Conservation (phyloP, 2,113 vertebrate genomes). For the Taurulus bubalis region DNA sequence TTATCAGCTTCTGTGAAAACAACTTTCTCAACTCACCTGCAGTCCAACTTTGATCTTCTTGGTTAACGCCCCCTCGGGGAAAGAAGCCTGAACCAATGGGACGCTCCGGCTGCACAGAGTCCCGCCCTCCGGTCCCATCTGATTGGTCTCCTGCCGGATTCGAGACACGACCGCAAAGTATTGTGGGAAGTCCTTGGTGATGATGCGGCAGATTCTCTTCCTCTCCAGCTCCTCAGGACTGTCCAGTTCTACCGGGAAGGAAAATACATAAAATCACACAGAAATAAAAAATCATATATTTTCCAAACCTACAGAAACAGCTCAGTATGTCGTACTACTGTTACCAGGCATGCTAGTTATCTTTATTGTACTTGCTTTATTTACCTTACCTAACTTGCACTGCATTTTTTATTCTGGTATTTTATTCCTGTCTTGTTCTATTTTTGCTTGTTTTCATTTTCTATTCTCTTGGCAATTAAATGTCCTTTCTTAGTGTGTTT, state of each 20-base stretch:
- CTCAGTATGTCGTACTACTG: background rate
- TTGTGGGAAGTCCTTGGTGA: constrained; percentile 98
- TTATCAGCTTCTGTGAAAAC: background rate
- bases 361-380: background rate
- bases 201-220: constrained; percentile 96
- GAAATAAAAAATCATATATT: background rate
- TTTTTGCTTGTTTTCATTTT: too few relatives aligned
- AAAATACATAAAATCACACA: background rate
- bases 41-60: constrained; percentile 97
- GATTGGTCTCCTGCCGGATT: constrained; percentile 97
- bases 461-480: too few relatives aligned
- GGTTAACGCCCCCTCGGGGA: constrained; percentile 96
- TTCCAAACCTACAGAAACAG: background rate
- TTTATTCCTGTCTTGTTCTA: too few relatives aligned
- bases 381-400: background rate
- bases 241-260: constrained; percentile 88
- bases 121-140: constrained; percentile 96
- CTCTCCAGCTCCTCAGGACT: constrained; percentile 91
- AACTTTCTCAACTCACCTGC: constrained; percentile 84
- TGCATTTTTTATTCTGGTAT: too few relatives aligned
- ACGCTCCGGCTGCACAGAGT: constrained; percentile 92
- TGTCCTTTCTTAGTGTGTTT: too few relatives aligned
- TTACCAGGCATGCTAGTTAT: background rate
- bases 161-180: constrained; percentile 98
- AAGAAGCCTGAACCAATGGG: constrained; percentile 92